These are phyloP conservation scores for silkworm (Bombyx mori) DNA, from an alignment of 1,140 invertebrate species.

Conservation along the genomic window DNA sequence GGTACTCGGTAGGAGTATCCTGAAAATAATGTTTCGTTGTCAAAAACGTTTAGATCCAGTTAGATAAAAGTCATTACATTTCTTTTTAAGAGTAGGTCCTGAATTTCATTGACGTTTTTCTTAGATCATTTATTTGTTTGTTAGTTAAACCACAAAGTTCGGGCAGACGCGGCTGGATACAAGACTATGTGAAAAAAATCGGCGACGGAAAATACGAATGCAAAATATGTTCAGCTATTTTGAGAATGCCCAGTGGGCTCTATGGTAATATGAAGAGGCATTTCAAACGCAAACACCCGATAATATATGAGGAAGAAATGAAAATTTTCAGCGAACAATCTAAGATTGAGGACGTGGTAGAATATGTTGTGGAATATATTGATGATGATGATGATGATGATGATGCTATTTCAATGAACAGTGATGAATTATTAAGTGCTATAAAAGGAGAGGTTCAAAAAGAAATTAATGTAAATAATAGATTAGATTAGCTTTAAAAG, in stretches of 20 bases:
- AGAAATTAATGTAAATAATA: no score
- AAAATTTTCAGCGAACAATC: background rate
- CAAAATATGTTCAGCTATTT: background rate
- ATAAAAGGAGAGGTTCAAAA: background rate
- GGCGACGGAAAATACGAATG: background rate
- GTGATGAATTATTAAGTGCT: background rate
- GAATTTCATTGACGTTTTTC: no score
- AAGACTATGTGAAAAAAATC: background rate
- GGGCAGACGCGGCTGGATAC: background rate
- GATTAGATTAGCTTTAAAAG: no score
- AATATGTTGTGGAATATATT: slow-evolving; percentile 2
- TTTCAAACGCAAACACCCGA: background rate
- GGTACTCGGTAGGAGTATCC: no score
- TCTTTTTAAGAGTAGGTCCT: no score
- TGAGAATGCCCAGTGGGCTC: slow-evolving; percentile 1
- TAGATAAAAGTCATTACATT: no score
- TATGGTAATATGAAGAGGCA: slow-evolving; percentile 8
- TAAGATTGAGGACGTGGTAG: background rate
- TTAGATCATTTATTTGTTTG: background rate
- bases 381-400: slow-evolving; percentile 2
- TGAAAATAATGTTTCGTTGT: no score
- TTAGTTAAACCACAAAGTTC: background rate
- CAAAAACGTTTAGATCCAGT: no score
- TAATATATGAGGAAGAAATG: slow-evolving; percentile 1
- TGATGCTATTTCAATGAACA: background rate